A percentile compares a stretch with the other conserved stretches of the same genome.
Conservation (phyloP, 2,113 vertebrate genomes). For the Ginglymostoma cirratum region DNA sequence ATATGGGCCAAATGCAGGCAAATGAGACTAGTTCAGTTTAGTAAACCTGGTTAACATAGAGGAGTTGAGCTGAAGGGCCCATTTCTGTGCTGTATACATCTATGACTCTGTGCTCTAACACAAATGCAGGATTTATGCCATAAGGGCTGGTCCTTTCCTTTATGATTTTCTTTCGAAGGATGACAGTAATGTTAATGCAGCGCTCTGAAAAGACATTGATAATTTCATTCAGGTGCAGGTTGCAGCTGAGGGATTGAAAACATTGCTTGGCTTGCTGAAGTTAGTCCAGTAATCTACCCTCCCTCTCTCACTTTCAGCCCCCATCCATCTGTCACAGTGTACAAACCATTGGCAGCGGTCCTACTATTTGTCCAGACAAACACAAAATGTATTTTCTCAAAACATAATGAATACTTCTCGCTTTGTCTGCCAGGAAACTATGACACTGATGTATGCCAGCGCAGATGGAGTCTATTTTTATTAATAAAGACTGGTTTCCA, state of each 20-base stretch:
- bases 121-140: not conserved
- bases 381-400: constrained; percentile 46
- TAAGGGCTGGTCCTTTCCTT: not conserved
- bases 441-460: constrained; percentile 65
- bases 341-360: constrained; percentile 57
- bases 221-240: not conserved
- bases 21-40: too few relatives aligned
- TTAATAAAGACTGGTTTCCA: constrained; percentile 10
- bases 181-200: too few relatives aligned
- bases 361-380: constrained; percentile 71
- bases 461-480: constrained; percentile 58
- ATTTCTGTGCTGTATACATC: too few relatives aligned
- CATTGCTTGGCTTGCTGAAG: constrained; percentile 10
- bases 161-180: not conserved
- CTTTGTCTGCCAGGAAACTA: constrained; percentile 59
- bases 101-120: too few relatives aligned
- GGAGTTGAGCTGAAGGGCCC: too few relatives aligned
- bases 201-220: not conserved
- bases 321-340: constrained; percentile 50
- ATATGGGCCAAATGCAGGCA: too few relatives aligned
- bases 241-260: not conserved
- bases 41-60: too few relatives aligned
- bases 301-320: not conserved
- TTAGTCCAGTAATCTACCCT: not conserved
- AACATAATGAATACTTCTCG: constrained; percentile 73